Base-by-base conservation (phyloP, 2,888 invertebrate genomes). In the Tetanocera ferruginea region DNA sequence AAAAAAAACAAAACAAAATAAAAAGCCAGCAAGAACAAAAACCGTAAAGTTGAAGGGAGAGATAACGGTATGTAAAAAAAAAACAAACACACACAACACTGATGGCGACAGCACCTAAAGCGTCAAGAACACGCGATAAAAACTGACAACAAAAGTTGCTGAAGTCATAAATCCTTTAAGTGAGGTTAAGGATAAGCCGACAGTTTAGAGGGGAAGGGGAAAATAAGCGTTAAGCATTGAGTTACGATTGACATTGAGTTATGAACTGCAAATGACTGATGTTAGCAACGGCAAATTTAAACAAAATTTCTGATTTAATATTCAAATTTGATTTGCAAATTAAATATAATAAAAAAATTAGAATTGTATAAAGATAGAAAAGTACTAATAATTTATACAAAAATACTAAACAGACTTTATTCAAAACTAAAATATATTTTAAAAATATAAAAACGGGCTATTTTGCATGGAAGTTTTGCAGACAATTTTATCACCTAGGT, bases 81-180 rank as follows among this genome's bases (percentile, higher is more conserved):
- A 66, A 74, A 19, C 4, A 11, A 62, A 25, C 17, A 34, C 11
- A 64, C 8, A 64, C 1, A 49, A 19, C 11, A 67, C 8, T 19
- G 43, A 64, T 37, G 34, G 19, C 19, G 43, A 67, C 37, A 34
- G 19, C 23, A 72, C 19, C 25, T 57, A 43, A 72, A 72, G 72
- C 57, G 37, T 57, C 23, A 34, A 34, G 77, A 78, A 76, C 81
- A 81, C 81, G 79, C 81, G 81, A 81, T 78, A 73, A 78, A 80
- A 79, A 57, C 34, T 77, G 81, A 70, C 77, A 76, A 76, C 71
- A 60, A 75, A 80, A 69, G 34, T 77, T 80, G 64, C 43, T 43
- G 64, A 55, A 72, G 75, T 70, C 23, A 78, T 80, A 77, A 81
- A 81, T 76, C 76, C 34, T 77, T 55, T 14, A 34, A 28, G 55